Conservation (phyloP, 92 coral and sea anemone genomes). For the Epizoanthus scotinus region DNA sequence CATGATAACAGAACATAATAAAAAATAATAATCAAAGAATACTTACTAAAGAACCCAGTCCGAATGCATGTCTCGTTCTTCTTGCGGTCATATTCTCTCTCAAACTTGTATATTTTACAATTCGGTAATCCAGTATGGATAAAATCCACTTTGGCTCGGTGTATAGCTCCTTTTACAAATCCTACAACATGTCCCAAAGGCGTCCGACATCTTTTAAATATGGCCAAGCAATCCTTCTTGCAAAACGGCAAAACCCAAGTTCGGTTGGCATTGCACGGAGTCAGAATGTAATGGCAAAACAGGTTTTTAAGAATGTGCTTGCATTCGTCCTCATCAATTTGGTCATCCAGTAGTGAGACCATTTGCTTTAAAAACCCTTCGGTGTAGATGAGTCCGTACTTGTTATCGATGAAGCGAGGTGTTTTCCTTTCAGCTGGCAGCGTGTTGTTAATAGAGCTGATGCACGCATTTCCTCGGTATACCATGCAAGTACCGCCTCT, state of each 20-base stretch:
- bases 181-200: conserved; percentile 63
- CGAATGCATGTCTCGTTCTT: conserved; percentile 64
- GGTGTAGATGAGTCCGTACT: conserved; percentile 65
- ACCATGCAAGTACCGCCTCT: conserved; percentile 71
- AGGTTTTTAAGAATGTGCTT: conserved; percentile 55
- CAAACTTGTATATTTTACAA: conserved; percentile 59
- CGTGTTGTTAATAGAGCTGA: conserved; percentile 62
- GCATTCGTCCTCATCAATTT: conserved; percentile 54
- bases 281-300: conserved; percentile 85
- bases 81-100: conserved; percentile 38
- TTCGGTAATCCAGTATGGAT: conserved; percentile 77
- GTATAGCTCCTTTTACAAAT: conserved; percentile 54
- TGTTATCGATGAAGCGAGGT: conserved; percentile 86
- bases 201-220: conserved; percentile 63
- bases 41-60: conserved; percentile 86
- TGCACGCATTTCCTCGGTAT: conserved; percentile 66
- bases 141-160: conserved; percentile 53
- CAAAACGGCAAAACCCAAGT: conserved; percentile 62
- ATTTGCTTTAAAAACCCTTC: conserved; percentile 52
- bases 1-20: too few relatives aligned
- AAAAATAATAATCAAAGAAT: too few relatives aligned
- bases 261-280: conserved; percentile 77
- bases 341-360: conserved; percentile 27
- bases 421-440: conserved; percentile 52
- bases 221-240: conserved; percentile 78